phyloP scores from a whole-genome alignment of 2,888 invertebrate species.

The Caenorhabditis angaria region DNA sequence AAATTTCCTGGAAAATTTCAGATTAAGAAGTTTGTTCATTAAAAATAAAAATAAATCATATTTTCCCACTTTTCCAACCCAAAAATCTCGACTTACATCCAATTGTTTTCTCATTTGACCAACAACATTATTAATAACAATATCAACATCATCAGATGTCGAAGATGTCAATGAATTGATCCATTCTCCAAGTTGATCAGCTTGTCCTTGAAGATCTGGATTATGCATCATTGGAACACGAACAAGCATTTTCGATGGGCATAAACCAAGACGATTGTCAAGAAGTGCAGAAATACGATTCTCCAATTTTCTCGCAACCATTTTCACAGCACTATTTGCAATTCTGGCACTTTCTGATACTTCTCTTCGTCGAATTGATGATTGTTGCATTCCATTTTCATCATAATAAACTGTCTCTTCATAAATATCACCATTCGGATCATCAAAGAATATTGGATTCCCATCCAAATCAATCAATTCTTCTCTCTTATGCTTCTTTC shows the following conservation, averaged over 20 bases:
- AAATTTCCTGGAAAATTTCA: constrained; percentile 1
- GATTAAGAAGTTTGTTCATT: neutral
- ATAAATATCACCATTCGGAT: constrained; percentile 22
- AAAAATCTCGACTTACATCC: constrained; percentile 16
- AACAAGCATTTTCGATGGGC: constrained; percentile 1
- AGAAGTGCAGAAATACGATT: constrained; percentile 17
- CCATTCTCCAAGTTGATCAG: constrained; percentile 29
- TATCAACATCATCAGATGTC: constrained; percentile 25
- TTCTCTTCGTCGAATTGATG: constrained; percentile 6
- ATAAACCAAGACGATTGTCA: constrained; percentile 16
- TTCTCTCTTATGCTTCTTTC: constrained; percentile 12
- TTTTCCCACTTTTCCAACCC: too few species aligned
- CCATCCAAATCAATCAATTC: constrained; percentile 14
- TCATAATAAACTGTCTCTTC: constrained; percentile 29
- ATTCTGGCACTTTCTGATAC: constrained; percentile 11
- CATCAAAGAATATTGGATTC: constrained; percentile 21
- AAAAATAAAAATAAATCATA: neutral
- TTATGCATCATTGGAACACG: constrained; percentile 9
- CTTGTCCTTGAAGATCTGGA: constrained; percentile 14
- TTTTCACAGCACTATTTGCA: constrained; percentile 17
- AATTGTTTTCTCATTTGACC: constrained; percentile 32
- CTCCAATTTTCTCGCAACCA: constrained; percentile 24
- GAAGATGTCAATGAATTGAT: constrained; percentile 16
- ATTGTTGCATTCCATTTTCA: constrained; percentile 20
- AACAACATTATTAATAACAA: constrained; percentile 23